Conservation (phyloP, 2,888 invertebrate genomes). For the Chymomyza amoena region DNA sequence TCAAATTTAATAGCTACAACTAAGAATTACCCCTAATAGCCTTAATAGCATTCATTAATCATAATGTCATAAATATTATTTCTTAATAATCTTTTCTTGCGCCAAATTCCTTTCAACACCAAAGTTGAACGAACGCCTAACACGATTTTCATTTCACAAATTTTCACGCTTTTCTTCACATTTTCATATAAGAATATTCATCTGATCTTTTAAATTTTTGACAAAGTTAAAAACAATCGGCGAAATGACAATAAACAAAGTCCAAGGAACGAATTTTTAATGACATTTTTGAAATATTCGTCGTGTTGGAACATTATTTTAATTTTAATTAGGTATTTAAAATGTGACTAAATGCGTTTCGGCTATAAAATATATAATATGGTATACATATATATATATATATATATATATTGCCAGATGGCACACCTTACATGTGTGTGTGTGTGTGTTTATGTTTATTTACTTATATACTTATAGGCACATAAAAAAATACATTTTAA, state of each 20-base stretch:
- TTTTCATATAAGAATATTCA: background rate
- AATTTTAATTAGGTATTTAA: background rate
- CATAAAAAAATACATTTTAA: background rate
- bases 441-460: background rate
- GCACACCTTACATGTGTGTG: background rate
- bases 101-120: background rate
- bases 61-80: background rate
- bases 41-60: background rate
- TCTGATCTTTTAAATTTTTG: background rate
- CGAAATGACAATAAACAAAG: constrained; percentile 3
- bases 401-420: background rate
- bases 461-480: background rate
- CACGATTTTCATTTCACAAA: background rate
- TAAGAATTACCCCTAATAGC: background rate
- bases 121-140: background rate
- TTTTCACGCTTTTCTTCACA: background rate
- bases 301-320: background rate
- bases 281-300: background rate
- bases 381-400: no score
- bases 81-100: background rate
- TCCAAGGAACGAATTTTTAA: background rate
- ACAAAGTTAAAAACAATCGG: constrained; percentile 1
- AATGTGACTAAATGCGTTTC: background rate
- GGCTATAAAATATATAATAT: background rate
- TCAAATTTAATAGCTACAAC: background rate